Evolutionary conservation across 2,797 vertebrate species (phyloP).

Genomic region (Sus cebifrons): DNA sequence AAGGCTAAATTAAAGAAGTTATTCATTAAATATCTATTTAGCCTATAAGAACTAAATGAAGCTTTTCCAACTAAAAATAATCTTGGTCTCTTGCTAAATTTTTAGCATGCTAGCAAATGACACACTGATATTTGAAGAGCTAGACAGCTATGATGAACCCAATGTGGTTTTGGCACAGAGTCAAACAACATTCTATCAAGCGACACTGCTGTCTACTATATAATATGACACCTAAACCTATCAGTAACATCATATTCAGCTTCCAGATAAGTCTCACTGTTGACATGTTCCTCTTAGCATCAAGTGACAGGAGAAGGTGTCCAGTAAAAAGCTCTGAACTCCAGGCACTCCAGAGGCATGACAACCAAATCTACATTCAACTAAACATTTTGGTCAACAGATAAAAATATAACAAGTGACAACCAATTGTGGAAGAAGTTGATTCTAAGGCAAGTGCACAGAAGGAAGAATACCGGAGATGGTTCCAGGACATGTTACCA

Average conservation of each 20-base stretch:
- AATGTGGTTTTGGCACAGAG: slow-evolving; percentile 65
- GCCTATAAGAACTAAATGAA: slow-evolving; percentile 73
- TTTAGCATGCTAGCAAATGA: slow-evolving; percentile 77
- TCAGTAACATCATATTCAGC: slow-evolving; percentile 71
- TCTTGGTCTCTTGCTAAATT: slow-evolving; percentile 65
- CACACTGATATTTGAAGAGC: slow-evolving; percentile 54
- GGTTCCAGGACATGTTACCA: neutral
- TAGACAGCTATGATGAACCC: slow-evolving; percentile 69
- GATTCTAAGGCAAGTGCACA: slow-evolving; percentile 48
- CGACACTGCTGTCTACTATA: slow-evolving; percentile 67
- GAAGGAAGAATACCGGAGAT: slow-evolving; percentile 16
- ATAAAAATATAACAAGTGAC: slow-evolving; percentile 70
- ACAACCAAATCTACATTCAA: slow-evolving; percentile 71
- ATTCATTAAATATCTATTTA: slow-evolving; percentile 77
- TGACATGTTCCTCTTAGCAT: slow-evolving; percentile 75
- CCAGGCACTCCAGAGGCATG: slow-evolving; percentile 44
- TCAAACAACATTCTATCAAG: slow-evolving; percentile 74
- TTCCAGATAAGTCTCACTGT: slow-evolving; percentile 71
- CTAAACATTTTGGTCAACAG: slow-evolving; percentile 50
- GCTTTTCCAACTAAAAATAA: slow-evolving; percentile 83
- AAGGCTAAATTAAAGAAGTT: slow-evolving; percentile 76
- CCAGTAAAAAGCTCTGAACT: slow-evolving; percentile 73
- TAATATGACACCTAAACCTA: slow-evolving; percentile 77
- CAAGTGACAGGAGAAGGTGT: slow-evolving; percentile 77
- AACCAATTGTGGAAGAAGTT: slow-evolving; percentile 27